Evolutionary conservation across 2,113 vertebrate genomes (phyloP).

Genomic region (Perca schrenkii): DNA sequence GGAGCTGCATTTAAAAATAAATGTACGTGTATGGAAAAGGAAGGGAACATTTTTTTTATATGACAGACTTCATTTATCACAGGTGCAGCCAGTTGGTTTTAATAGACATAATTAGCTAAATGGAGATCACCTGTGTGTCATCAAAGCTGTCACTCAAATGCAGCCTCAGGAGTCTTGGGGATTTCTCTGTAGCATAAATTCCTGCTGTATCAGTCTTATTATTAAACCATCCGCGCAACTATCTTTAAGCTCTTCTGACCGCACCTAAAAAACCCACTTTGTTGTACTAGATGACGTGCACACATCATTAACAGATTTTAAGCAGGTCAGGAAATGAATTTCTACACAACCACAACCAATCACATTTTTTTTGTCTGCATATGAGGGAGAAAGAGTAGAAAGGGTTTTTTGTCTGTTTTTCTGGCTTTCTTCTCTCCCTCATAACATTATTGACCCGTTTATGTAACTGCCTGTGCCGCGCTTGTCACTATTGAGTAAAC

Average conservation of each 20-base stretch:
- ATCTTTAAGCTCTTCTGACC: background rate
- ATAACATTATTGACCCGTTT: conserved; percentile 22
- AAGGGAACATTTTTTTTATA: background rate
- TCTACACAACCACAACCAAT: conserved; percentile 4
- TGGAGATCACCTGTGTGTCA: background rate
- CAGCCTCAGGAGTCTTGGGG: background rate
- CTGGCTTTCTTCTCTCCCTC: conserved; percentile 6
- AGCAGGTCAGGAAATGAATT: conserved; percentile 36
- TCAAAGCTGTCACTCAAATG: background rate
- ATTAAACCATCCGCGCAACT: background rate
- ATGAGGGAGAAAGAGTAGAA: background rate
- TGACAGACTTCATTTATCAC: no score
- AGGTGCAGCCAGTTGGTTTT: background rate
- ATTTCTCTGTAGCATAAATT: background rate
- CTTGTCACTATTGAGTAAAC: conserved; percentile 1
- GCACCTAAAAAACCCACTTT: conserved; percentile 10
- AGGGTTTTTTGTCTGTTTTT: background rate
- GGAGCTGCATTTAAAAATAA: conserved; percentile 9
- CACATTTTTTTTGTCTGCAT: background rate
- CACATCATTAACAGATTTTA: background rate
- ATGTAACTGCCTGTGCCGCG: conserved; percentile 31
- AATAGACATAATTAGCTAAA: background rate
- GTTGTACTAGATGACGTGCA: background rate
- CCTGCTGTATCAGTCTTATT: background rate
- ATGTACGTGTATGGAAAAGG: no score